Conservation (phyloP, 2,113 vertebrate genomes). For the Amblyornis subalaris region DNA sequence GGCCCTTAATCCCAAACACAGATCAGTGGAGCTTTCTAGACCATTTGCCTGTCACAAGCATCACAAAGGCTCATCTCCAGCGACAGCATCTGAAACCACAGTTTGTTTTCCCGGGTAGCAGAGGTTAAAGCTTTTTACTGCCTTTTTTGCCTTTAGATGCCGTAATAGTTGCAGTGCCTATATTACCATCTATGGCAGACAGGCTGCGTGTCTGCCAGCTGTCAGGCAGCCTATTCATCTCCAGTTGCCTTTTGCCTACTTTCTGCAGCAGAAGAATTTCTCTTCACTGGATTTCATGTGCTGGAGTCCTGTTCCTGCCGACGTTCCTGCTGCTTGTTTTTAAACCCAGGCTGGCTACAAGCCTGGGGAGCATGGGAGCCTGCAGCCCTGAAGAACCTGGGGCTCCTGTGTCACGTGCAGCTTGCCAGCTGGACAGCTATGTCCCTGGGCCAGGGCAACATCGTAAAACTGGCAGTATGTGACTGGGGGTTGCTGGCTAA, state of each 20-base stretch:
- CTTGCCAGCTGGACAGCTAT: neutral
- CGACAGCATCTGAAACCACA: neutral
- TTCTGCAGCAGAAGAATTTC: slow-evolving; percentile 50
- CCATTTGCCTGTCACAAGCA: neutral
- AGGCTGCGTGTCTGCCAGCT: slow-evolving; percentile 32
- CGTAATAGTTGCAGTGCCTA: slow-evolving; percentile 38
- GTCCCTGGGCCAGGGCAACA: neutral
- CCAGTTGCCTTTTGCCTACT: slow-evolving; percentile 64
- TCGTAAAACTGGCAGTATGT: neutral
- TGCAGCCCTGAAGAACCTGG: neutral
- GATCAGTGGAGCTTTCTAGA: neutral
- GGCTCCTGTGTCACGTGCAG: neutral
- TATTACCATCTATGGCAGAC: slow-evolving; percentile 63
- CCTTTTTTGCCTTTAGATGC: slow-evolving; percentile 28
- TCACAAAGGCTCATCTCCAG: neutral
- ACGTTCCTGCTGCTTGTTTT: neutral
- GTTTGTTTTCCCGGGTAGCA: neutral
- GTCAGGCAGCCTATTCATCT: slow-evolving; percentile 62
- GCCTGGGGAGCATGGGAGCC: neutral
- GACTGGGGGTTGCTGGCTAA: neutral
- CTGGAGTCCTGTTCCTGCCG: neutral
- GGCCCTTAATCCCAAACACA: neutral
- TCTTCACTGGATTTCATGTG: neutral
- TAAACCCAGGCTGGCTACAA: neutral
- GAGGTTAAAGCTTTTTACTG: slow-evolving; percentile 46